A percentile compares a stretch with the other conserved stretches of the same genome.
phyloP scores from a whole-genome alignment of 2,888 invertebrate species.

The Mythimna lalbum region DNA sequence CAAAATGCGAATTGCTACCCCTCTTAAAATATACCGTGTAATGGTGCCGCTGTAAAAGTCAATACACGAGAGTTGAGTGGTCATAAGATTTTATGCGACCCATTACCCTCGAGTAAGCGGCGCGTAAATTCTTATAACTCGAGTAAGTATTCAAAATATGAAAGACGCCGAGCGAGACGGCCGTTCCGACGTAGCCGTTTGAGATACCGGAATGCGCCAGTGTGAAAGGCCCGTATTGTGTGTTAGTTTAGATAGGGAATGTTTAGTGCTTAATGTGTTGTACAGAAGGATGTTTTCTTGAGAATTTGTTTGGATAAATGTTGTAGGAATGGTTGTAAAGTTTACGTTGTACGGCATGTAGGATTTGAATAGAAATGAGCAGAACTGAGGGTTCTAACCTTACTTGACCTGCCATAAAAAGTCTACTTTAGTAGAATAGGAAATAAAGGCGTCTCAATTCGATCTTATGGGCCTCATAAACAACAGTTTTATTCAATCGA shows the following conservation, averaged over 20 bases:
- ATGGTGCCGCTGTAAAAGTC: constrained; percentile 81
- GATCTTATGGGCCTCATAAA: too few relatives aligned
- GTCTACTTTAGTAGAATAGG: background rate
- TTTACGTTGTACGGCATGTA: constrained; percentile 1
- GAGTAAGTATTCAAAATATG: constrained; percentile 89
- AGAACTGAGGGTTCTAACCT: background rate
- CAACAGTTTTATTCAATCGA: too few relatives aligned
- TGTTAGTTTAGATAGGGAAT: constrained; percentile 62
- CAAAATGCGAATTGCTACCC: constrained; percentile 69
- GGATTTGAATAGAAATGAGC: constrained; percentile 9
- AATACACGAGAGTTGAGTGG: constrained; percentile 88
- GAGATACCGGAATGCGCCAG: constrained; percentile 61
- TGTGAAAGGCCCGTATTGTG: constrained; percentile 59
- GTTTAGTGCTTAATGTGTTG: constrained; percentile 60
- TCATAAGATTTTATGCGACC: constrained; percentile 88
- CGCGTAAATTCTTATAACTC: constrained; percentile 90
- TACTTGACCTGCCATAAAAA: background rate
- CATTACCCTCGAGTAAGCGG: constrained; percentile 87
- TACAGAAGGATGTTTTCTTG: constrained; percentile 54
- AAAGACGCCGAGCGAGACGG: constrained; percentile 72
- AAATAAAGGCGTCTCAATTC: too few relatives aligned
- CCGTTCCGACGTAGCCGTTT: constrained; percentile 57
- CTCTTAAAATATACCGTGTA: constrained; percentile 70
- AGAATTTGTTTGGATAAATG: constrained; percentile 56
- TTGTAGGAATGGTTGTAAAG: constrained; percentile 28